phyloP scores from a whole-genome alignment of 1,140 invertebrate species.

The Scaptomyza graminum region DNA sequence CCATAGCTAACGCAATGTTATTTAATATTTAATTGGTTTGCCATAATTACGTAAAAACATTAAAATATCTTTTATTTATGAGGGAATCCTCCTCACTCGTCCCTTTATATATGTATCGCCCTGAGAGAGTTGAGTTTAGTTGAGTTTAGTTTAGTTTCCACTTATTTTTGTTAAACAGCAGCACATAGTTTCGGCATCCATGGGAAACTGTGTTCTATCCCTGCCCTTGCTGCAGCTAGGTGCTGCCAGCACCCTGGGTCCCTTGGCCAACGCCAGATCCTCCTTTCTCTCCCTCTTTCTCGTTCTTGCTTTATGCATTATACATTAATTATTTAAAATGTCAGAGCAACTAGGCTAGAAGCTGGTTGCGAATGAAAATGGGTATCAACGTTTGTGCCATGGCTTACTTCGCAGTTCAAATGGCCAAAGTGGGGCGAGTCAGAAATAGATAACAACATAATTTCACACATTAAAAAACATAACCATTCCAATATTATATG shows the following conservation, averaged over 20 bases:
- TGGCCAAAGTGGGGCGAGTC: not conserved
- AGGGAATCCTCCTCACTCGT: slow-evolving; percentile 3
- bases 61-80: slow-evolving; percentile 79
- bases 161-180: slow-evolving; percentile 71
- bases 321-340: slow-evolving; percentile 80
- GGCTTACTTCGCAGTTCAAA: slow-evolving; percentile 25
- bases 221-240: not conserved
- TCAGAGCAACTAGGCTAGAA: slow-evolving; percentile 75
- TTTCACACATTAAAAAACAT: not conserved
- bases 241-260: not conserved
- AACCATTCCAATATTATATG: too few species aligned
- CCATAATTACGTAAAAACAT: slow-evolving; percentile 81
- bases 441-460: not conserved
- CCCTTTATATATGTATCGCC: not conserved
- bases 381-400: slow-evolving; percentile 48
- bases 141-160: slow-evolving; percentile 33
- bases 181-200: slow-evolving; percentile 45
- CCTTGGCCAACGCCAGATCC: not conserved
- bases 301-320: slow-evolving; percentile 63
- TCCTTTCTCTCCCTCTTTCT: slow-evolving; percentile 4
- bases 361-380: slow-evolving; percentile 55
- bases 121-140: slow-evolving; percentile 35
- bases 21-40: slow-evolving; percentile 76
- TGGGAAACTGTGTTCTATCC: slow-evolving; percentile 17
- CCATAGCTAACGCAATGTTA: slow-evolving; percentile 64